phyloP scores from a whole-genome alignment of 2,797 vertebrate genomes.

The Argentina silus region DNA sequence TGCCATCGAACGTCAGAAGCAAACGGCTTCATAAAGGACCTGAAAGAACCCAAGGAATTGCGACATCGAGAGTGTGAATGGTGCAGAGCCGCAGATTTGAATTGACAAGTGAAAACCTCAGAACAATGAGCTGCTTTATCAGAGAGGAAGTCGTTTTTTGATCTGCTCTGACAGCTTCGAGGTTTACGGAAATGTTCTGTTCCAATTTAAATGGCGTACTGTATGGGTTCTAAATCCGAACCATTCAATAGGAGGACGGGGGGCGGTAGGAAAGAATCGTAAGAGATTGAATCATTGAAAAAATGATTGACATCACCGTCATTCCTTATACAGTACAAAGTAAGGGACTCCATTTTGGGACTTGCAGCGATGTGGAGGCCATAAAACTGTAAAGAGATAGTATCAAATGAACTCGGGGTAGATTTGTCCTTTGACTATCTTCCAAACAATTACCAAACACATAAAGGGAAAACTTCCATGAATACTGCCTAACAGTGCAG shows the following conservation, averaged over 20 bases:
- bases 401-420: not conserved
- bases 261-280: not conserved
- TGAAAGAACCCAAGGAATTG: not conserved
- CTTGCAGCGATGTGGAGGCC: not conserved
- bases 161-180: conserved; percentile 12
- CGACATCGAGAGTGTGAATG: conserved; percentile 11
- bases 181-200: conserved; percentile 1
- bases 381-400: not conserved
- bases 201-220: not conserved
- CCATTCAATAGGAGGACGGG: not conserved
- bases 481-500: conserved; percentile 25
- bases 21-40: not conserved
- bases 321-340: not conserved
- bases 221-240: not conserved
- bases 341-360: not conserved
- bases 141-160: conserved; percentile 18
- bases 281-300: not conserved
- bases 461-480: not conserved
- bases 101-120: conserved; percentile 11
- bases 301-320: not conserved
- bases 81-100: conserved; percentile 15
- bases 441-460: not conserved
- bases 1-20: not conserved
- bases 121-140: conserved; percentile 13
- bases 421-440: not conserved